A percentile compares a stretch with the other conserved stretches of the same genome.
Conservation (phyloP, 2,888 invertebrate species). For the Torymus texanus region DNA sequence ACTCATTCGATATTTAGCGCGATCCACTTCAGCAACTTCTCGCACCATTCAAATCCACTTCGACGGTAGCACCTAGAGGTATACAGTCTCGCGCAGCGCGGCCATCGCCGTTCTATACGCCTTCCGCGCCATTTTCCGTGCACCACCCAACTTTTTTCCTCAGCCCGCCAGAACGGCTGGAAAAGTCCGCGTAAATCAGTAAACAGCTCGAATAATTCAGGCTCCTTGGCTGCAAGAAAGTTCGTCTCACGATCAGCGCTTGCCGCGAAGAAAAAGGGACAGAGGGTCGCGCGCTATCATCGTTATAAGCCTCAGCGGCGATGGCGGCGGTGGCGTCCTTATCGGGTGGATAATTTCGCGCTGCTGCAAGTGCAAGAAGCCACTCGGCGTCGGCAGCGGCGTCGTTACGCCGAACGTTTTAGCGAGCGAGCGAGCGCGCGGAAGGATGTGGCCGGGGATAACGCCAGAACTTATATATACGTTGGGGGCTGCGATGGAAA, state of each 20-base stretch:
- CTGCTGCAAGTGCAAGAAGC: constrained; percentile 44
- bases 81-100: too few relatives aligned
- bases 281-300: constrained; percentile 17
- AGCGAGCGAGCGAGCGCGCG: constrained; percentile 30
- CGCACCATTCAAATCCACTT: too few relatives aligned
- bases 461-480: constrained; percentile 11
- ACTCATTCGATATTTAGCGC: too few relatives aligned
- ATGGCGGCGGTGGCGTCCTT: constrained; percentile 3
- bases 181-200: too few relatives aligned
- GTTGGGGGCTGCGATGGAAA: background rate
- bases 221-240: background rate
- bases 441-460: constrained; percentile 28
- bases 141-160: too few relatives aligned
- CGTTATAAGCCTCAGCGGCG: constrained; percentile 3
- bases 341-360: constrained; percentile 47
- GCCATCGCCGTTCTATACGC: too few relatives aligned
- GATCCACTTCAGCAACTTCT: too few relatives aligned
- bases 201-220: too few relatives aligned
- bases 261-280: background rate
- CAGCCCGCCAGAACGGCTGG: too few relatives aligned
- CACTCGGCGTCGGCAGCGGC: constrained; percentile 23
- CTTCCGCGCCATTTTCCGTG: too few relatives aligned
- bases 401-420: constrained; percentile 21
- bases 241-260: background rate
- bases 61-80: too few relatives aligned